A percentile compares a stretch with the other conserved stretches of the same genome.
phyloP scores from a whole-genome alignment of 2,113 vertebrate species.

The Heliornis fulica region DNA sequence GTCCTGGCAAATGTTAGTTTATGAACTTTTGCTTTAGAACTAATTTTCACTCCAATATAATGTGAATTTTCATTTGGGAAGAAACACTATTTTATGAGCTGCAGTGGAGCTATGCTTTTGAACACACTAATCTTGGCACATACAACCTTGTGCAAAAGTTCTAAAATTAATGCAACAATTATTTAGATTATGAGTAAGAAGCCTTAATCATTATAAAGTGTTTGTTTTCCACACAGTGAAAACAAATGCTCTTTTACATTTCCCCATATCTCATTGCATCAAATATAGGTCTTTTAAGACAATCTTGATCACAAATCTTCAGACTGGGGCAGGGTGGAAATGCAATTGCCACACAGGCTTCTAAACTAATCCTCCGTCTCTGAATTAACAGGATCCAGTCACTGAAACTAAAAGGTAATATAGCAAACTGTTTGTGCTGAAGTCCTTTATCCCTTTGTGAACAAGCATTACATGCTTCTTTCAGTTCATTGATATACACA shows the following conservation, averaged over 20 bases:
- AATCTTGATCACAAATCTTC: neutral
- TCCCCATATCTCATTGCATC: neutral
- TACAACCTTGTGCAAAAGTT: neutral
- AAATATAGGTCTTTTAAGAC: neutral
- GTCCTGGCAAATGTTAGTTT: neutral
- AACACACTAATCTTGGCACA: neutral
- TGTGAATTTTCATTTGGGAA: neutral
- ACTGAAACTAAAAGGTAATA: neutral
- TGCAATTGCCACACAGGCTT: neutral
- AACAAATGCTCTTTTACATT: neutral
- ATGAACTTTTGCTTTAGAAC: neutral
- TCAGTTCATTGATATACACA: neutral
- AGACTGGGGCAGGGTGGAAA: neutral
- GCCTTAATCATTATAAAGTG: neutral
- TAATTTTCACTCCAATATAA: neutral
- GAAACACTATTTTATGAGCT: neutral
- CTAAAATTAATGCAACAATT: neutral
- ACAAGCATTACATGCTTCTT: neutral
- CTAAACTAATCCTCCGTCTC: neutral
- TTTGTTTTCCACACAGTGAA: neutral
- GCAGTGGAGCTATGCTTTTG: neutral
- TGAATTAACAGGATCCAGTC: neutral
- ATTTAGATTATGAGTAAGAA: neutral
- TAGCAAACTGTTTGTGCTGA: neutral
- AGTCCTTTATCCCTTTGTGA: neutral